Conservation (phyloP, 37 sponge, comb jelly and placozoan species). For the Lycopodina hypogea region DNA sequence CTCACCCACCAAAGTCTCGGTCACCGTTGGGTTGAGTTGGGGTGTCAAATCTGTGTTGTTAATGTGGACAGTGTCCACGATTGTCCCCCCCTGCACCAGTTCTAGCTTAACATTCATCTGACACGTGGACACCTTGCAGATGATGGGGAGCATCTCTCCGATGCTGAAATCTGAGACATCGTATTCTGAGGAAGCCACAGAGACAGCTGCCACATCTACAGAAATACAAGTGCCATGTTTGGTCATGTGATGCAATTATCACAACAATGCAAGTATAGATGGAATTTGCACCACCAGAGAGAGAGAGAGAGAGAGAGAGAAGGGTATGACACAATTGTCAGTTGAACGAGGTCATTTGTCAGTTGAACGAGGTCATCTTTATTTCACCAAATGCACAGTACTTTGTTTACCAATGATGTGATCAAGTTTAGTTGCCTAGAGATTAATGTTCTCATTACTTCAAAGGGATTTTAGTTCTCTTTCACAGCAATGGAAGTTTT, state of each 20-base stretch:
- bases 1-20: neutral
- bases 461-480: neutral
- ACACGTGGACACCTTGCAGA: neutral
- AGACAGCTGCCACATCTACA: neutral
- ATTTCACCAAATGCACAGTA: neutral
- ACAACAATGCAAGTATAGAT: neutral
- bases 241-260: no score
- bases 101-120: neutral
- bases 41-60: neutral
- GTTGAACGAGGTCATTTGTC: neutral
- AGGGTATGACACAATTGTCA: neutral
- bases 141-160: neutral
- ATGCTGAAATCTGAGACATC: neutral
- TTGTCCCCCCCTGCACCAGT: neutral
- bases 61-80: neutral
- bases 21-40: neutral
- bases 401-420: neutral
- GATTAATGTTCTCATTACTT: neutral
- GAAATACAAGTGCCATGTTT: no score
- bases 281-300: no score
- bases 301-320: neutral
- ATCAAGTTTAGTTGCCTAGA: neutral
- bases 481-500: no score
- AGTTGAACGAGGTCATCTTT: neutral
- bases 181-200: neutral